These are phyloP conservation scores for Agonopterix subpropinquella DNA, from an alignment of 2,888 invertebrate species.

Conservation along the genomic window DNA sequence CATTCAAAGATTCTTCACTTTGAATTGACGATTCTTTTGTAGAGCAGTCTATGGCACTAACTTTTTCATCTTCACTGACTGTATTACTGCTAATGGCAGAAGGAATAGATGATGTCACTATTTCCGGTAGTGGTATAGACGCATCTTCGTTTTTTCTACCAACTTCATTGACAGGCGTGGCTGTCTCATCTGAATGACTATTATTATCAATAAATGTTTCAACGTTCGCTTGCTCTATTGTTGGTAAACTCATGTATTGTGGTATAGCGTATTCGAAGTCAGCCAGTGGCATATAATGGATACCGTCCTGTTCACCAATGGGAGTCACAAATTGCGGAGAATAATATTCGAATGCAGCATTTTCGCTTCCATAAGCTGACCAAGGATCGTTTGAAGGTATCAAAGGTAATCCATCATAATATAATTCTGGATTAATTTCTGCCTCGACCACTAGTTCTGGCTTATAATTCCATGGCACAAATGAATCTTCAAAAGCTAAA, in stretches of 20 bases:
- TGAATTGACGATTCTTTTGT: conserved; percentile 44
- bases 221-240: conserved; percentile 40
- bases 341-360: conserved; percentile 53
- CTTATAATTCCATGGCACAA: conserved; percentile 66
- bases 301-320: conserved; percentile 37
- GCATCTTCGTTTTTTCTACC: conserved; percentile 1
- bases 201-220: conserved; percentile 28
- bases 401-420: conserved; percentile 56
- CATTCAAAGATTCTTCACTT: conserved; percentile 62
- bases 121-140: conserved; percentile 1
- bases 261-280: conserved; percentile 66
- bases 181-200: conserved; percentile 18
- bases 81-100: conserved; percentile 26
- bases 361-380: conserved; percentile 52
- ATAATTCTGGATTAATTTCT: conserved; percentile 45
- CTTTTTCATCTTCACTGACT: conserved; percentile 41
- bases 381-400: conserved; percentile 65
- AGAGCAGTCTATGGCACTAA: conserved; percentile 27
- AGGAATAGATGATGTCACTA: conserved; percentile 10
- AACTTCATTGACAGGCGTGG: conserved; percentile 10
- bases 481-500: conserved; percentile 71
- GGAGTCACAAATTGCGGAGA: conserved; percentile 50
- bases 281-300: conserved; percentile 60
- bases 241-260: conserved; percentile 61
- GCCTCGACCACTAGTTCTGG: conserved; percentile 46